Evolutionary conservation across 1,140 invertebrate species (phyloP), one percentile per base, ranked within the genome.

Genomic region (Drosophila parvula): DNA sequence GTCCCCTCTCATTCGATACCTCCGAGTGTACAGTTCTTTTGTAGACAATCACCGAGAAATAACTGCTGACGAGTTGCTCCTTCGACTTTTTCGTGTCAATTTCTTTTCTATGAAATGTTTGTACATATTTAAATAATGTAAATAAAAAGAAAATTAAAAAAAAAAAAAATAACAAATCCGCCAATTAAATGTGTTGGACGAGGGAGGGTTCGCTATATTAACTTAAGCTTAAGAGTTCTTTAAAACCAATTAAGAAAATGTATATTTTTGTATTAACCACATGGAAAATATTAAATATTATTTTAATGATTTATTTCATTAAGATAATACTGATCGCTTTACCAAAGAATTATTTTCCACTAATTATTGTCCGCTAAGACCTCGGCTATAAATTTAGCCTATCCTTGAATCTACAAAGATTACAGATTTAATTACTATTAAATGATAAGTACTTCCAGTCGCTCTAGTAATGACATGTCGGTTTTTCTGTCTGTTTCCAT

Each of bases 71-170:
- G 61, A 83, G 79, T 89, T 89, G 85, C 84, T 78, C 85, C 78
- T 78, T 84, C 78, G 78, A 88, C 84, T 84, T 84, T 82, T 78
- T 81, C 78, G 69, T 71, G 84, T 74, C 50, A 78, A 89, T 77
- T 89, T 89, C 84, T 89, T 78, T 88, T 89, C 84, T 89, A 89
- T 90, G 84, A 89, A 89, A 89, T 89, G 59, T 90, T 89, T 89
- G 84, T 89, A 89, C 80, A 89, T 89, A 89, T 89, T 89, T 84
- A 89, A 85, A 71, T 85, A 85, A 84, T 89, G 85, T 89, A 89
- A 89, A 89, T 89, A 89, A 89, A 88, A 89, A 71, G 55, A 76
- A 89, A 84, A 89, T 73, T 68, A 63, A 45, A 62, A 74, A 71
- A 82, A 71, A 79, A 45, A 30, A 48, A 28, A 28, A 18, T 7